Base-by-base conservation (phyloP, 2,797 vertebrate species). In the Tenualosa thibaudeaui region DNA sequence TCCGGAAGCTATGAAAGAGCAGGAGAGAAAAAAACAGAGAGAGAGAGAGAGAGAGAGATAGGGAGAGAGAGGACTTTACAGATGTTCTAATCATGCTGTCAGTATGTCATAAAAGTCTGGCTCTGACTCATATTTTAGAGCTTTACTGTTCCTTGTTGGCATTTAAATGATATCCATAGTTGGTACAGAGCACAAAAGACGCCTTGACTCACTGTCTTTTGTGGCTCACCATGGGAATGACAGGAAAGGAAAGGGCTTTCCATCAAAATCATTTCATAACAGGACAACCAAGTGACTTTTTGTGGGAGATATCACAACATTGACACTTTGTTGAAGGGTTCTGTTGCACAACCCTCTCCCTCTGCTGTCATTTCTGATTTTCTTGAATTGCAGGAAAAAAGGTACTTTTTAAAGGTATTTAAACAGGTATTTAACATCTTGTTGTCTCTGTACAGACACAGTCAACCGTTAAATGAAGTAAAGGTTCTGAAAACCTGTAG, bases 81-180 rank as follows among this genome's bases (percentile, higher is more conserved):
- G 82, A 86, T 81, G 85, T 71, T 81, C 83, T 82, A 71, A 85
- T 87, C 81, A 83, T 51, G 37, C 51, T 86, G 86, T 87, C 87
- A 88, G 81, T 81, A 85, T 81, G 78, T 86, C 78, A 81, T 51
- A 75, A 86, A 85, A 84, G 43, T 51, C 43, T 50, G 85, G 50
- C 46, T 81, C 84, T 84, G 83, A 88, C 83, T 85, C 81, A 85
- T 85, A 85, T 84, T 85, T 78, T 60, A 83, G 71, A 54, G 85
- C 85, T 84, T 84, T 90, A 49, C 81, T 85, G 81, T 65, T 82
- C 85, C 82, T 82, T 78, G 85, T 82, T 87, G 86, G 81, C 85
- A 89, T 89, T 88, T 84, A 84, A 88, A 89, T 85, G 81, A 83
- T 85, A 85, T 87, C 84, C 85, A 88, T 88, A 81, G 85, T 85